phyloP scores from a whole-genome alignment of 2,113 vertebrate genomes.

The Stictonetta naevosa region DNA sequence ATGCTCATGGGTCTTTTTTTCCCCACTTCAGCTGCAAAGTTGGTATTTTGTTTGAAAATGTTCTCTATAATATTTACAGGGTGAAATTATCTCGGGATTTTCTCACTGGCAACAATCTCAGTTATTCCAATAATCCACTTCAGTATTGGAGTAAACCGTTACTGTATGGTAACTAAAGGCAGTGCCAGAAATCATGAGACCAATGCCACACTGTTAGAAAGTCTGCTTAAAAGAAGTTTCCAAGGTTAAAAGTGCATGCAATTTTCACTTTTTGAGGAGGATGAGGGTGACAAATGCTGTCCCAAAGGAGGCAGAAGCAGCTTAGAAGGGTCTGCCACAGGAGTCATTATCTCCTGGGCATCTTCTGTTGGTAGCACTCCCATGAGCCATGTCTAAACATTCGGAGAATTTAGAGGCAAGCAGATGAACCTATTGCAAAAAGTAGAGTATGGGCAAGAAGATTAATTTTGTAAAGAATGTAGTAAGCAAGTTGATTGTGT shows the following conservation, averaged over 20 bases:
- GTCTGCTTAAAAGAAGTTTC: neutral
- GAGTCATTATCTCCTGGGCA: neutral
- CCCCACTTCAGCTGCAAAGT: neutral
- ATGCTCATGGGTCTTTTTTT: neutral
- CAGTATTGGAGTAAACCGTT: neutral
- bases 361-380: neutral
- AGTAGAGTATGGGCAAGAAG: neutral
- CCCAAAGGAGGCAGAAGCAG: neutral
- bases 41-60: neutral
- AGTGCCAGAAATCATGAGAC: neutral
- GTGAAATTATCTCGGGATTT: neutral
- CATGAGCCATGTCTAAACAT: neutral
- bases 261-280: neutral
- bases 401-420: neutral
- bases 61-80: neutral
- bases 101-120: neutral
- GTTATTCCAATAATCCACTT: slow-evolving; percentile 44
- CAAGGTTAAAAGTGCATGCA: neutral
- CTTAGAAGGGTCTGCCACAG: neutral
- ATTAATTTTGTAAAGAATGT: neutral
- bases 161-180: neutral
- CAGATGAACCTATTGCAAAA: neutral
- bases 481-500: neutral
- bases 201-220: neutral
- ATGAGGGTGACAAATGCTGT: neutral